These are phyloP conservation scores for Tipula vernalis DNA, from an alignment of 2,888 invertebrate genomes.

Conservation along the genomic window DNA sequence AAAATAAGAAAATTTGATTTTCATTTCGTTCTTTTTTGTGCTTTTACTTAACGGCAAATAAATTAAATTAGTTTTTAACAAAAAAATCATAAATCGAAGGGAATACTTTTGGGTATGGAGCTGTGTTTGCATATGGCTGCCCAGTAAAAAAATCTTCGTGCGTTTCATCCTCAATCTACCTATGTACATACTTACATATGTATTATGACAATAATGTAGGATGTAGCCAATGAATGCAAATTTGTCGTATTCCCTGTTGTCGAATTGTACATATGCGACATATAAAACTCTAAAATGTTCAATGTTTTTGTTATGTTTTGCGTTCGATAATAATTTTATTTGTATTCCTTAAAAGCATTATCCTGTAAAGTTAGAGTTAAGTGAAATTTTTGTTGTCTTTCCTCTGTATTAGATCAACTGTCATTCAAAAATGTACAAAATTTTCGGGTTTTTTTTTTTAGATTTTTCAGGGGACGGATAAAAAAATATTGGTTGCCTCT, in stretches of 20 bases:
- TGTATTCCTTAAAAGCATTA: constrained; percentile 15
- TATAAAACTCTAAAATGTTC: background rate
- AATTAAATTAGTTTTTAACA: background rate
- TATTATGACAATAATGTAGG: background rate
- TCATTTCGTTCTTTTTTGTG: background rate
- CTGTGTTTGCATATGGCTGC: background rate
- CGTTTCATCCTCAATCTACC: background rate
- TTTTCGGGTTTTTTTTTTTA: background rate
- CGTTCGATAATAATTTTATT: constrained; percentile 11
- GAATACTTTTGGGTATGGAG: background rate
- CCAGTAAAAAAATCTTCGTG: background rate
- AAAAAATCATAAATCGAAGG: background rate
- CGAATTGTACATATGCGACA: background rate
- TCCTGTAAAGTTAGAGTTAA: constrained; percentile 15
- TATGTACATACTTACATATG: background rate
- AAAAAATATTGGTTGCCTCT: background rate
- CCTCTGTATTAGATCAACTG: background rate
- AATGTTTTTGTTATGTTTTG: background rate
- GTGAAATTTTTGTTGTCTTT: constrained; percentile 14
- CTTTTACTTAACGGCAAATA: background rate
- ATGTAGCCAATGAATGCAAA: background rate
- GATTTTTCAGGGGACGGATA: background rate
- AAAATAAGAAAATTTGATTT: background rate
- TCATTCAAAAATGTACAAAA: background rate
- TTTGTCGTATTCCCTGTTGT: background rate